These are phyloP conservation scores for Nansenia antarctica DNA, from an alignment of 2,113 vertebrate genomes.

Conservation along the genomic window DNA sequence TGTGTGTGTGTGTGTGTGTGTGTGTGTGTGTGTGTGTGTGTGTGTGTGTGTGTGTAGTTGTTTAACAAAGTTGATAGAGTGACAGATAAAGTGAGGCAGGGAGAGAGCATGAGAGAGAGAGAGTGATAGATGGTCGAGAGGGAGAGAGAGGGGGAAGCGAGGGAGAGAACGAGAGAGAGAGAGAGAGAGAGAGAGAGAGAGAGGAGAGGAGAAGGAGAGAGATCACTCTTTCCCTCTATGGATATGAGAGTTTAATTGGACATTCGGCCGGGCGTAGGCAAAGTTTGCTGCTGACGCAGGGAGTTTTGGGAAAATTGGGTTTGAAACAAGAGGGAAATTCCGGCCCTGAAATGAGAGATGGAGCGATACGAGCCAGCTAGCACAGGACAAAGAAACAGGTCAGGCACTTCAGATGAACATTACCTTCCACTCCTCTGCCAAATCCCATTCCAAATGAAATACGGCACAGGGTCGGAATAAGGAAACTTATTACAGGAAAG, in stretches of 20 bases:
- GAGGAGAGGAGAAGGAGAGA: conserved; percentile 32
- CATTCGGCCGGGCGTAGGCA: conserved; percentile 46
- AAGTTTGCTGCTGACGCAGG: conserved; percentile 64
- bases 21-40: neutral
- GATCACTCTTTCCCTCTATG: conserved; percentile 51
- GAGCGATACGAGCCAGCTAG: conserved; percentile 44
- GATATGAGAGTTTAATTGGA: conserved; percentile 70
- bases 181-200: conserved; percentile 27
- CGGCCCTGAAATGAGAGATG: conserved; percentile 60
- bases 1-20: neutral
- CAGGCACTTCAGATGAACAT: conserved; percentile 59
- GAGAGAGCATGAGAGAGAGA: conserved; percentile 39
- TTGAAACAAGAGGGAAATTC: conserved; percentile 71
- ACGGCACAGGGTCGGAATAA: conserved; percentile 24
- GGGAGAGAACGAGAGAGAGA: conserved; percentile 13
- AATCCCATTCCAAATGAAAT: conserved; percentile 56
- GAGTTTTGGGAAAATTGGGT: conserved; percentile 64
- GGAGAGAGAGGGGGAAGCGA: conserved; percentile 26
- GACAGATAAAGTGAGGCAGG: conserved; percentile 35
- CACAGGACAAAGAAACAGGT: conserved; percentile 55
- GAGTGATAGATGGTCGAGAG: conserved; percentile 31
- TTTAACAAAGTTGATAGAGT: neutral
- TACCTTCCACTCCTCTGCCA: conserved; percentile 33
- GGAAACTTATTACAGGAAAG: conserved; percentile 33
- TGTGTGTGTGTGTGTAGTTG: neutral